Evolutionary conservation across 2,797 vertebrate species (phyloP).

Genomic region (Poecilia picta): DNA sequence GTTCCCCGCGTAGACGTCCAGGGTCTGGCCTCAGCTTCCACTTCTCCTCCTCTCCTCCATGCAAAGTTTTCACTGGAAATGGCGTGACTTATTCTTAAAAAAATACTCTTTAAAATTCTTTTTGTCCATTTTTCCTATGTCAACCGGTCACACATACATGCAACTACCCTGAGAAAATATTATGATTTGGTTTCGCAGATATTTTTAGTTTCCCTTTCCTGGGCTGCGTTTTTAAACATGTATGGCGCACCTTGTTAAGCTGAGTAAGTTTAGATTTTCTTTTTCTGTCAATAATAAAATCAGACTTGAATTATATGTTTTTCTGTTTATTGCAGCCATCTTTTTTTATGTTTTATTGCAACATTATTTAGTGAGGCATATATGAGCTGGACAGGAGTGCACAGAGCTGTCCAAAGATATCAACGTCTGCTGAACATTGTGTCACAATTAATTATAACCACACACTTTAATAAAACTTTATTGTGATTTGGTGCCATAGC

Average conservation of each 20-base stretch:
- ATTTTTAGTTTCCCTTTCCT: slow-evolving; percentile 71
- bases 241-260: slow-evolving; percentile 72
- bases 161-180: slow-evolving; percentile 77
- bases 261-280: slow-evolving; percentile 63
- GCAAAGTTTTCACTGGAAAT: slow-evolving; percentile 66
- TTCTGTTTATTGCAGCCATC: slow-evolving; percentile 46
- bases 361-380: background rate
- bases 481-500: background rate
- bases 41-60: slow-evolving; percentile 31
- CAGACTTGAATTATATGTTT: slow-evolving; percentile 58
- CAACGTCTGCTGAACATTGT: background rate
- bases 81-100: slow-evolving; percentile 63
- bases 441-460: background rate
- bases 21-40: slow-evolving; percentile 14
- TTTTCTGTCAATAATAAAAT: slow-evolving; percentile 73
- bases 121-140: slow-evolving; percentile 79
- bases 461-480: background rate
- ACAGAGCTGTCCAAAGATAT: background rate
- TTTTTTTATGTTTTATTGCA: slow-evolving; percentile 24
- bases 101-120: slow-evolving; percentile 76
- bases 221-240: slow-evolving; percentile 55
- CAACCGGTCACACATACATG: slow-evolving; percentile 62
- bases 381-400: background rate
- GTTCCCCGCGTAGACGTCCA: background rate
- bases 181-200: slow-evolving; percentile 78